These are phyloP conservation scores for Pseudomyrmex dendroicus DNA, from an alignment of 1,140 invertebrate species.

Conservation along the genomic window DNA sequence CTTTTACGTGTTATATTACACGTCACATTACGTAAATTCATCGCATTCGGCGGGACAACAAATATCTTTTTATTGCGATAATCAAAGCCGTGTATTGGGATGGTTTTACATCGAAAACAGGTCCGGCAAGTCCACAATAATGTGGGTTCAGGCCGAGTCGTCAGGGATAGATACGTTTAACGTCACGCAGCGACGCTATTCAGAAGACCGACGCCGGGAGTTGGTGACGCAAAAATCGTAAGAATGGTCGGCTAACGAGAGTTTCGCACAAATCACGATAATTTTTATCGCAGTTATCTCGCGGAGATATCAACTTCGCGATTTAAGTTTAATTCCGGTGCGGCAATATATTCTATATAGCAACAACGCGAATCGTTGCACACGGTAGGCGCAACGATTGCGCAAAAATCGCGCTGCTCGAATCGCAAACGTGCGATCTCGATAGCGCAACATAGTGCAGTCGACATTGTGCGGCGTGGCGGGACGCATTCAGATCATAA, in stretches of 20 bases:
- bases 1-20: not conserved
- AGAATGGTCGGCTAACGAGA: slow-evolving; percentile 49
- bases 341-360: not conserved
- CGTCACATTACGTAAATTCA: slow-evolving; percentile 2
- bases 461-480: slow-evolving; percentile 12
- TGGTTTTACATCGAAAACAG: not conserved
- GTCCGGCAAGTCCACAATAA: slow-evolving; percentile 13
- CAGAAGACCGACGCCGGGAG: not conserved
- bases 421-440: not conserved
- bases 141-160: not conserved
- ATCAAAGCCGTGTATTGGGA: not conserved
- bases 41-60: not conserved
- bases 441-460: not conserved
- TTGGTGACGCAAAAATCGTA: slow-evolving; percentile 25
- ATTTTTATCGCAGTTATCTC: slow-evolving; percentile 4
- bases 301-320: not conserved
- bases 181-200: slow-evolving; percentile 5
- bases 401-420: slow-evolving; percentile 12
- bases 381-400: slow-evolving; percentile 5
- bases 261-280: slow-evolving; percentile 45
- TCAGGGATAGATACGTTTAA: slow-evolving; percentile 6
- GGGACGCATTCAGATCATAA: slow-evolving; percentile 80
- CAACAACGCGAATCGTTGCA: not conserved
- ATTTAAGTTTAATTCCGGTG: slow-evolving; percentile 32
- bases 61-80: not conserved